Evolutionary conservation across 1,140 invertebrate species (phyloP).

Genomic region (Philotrypesis tridentata): DNA sequence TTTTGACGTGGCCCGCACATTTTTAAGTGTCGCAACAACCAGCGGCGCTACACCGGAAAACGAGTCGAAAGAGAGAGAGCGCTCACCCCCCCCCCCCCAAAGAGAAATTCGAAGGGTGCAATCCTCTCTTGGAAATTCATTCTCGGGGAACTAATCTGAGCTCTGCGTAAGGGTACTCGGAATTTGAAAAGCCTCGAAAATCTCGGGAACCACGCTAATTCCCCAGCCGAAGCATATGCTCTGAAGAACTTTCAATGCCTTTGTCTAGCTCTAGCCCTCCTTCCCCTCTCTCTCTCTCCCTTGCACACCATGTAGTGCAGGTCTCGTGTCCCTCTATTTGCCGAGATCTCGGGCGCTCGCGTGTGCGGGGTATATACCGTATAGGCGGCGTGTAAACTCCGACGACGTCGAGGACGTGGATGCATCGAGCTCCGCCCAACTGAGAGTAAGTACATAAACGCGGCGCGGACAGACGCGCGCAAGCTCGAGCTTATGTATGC

Average conservation of each 20-base stretch:
- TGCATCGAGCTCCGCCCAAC: conserved; percentile 6
- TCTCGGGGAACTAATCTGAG: not conserved
- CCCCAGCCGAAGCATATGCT: not conserved
- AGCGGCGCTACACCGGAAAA: too few relatives aligned
- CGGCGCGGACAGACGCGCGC: not conserved
- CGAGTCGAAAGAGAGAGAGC: too few relatives aligned
- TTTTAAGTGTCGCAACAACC: too few relatives aligned
- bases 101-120: too few relatives aligned
- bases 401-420: not conserved
- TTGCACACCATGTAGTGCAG: not conserved
- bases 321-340: not conserved
- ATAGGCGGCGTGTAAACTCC: not conserved
- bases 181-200: too few relatives aligned
- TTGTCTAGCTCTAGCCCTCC: not conserved
- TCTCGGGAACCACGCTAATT: too few relatives aligned
- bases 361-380: not conserved
- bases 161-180: not conserved
- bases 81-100: too few relatives aligned
- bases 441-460: conserved; percentile 8
- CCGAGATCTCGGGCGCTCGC: not conserved
- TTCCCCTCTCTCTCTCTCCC: not conserved
- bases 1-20: too few relatives aligned
- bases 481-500: not conserved
- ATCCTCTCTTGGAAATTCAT: not conserved
- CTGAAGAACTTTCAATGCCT: not conserved